Evolutionary conservation across 1,140 invertebrate genomes (phyloP).

Genomic region (Drosophila subpulchrella): DNA sequence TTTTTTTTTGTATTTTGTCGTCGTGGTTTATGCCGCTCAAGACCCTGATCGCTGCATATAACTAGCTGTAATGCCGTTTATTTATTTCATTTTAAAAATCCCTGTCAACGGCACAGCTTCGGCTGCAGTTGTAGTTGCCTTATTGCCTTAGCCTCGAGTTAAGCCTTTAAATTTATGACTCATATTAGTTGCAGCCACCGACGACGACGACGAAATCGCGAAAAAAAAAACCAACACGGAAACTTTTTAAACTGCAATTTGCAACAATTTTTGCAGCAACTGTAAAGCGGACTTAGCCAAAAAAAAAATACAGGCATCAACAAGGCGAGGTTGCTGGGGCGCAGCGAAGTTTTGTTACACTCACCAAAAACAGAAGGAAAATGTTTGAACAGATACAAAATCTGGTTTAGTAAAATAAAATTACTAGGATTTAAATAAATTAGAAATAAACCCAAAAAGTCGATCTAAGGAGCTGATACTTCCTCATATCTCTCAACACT

Average conservation of each 20-base stretch:
- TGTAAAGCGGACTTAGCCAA: conserved; percentile 47
- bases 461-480: no score
- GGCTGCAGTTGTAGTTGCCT: conserved; percentile 9
- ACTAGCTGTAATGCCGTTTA: conserved; percentile 74
- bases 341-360: conserved; percentile 26
- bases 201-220: conserved; percentile 13
- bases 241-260: conserved; percentile 80
- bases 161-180: conserved; percentile 79
- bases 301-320: conserved; percentile 31
- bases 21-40: conserved; percentile 44
- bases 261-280: conserved; percentile 72
- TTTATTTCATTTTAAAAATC: conserved; percentile 69
- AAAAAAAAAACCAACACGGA: conserved; percentile 66
- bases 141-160: conserved; percentile 49
- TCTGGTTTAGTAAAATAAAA: no score
- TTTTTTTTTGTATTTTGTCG: background rate
- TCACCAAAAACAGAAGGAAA: background rate
- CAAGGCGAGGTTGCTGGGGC: background rate
- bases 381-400: no score
- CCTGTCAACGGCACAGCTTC: conserved; percentile 48
- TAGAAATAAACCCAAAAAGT: no score
- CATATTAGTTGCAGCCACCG: conserved; percentile 69
- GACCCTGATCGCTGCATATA: conserved; percentile 76
- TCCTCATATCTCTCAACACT: no score
- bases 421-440: no score